Percentiles rank a stretch among this genome's conserved stretches.
These are phyloP conservation scores for Sebastes glaucus DNA, from an alignment of 2,797 vertebrate species.

Conservation along the genomic window DNA sequence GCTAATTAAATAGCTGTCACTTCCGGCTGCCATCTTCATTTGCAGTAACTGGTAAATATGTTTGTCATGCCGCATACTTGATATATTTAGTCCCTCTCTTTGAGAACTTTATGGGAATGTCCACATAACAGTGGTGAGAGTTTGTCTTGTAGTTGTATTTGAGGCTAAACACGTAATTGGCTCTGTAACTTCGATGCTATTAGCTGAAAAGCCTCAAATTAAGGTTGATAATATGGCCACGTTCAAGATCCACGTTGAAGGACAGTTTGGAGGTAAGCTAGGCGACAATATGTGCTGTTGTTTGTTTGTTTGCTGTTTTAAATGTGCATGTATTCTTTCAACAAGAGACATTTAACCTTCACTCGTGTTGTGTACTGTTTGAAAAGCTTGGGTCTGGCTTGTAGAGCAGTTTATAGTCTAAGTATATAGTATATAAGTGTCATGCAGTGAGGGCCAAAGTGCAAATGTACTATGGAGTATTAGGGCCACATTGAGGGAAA, in stretches of 20 bases:
- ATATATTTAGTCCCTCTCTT: background rate
- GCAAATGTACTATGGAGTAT: no score
- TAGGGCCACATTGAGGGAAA: no score
- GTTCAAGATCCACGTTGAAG: background rate
- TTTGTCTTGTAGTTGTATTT: background rate
- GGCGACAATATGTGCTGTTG: background rate
- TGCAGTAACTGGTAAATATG: background rate
- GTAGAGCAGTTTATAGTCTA: no score
- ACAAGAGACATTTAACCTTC: background rate
- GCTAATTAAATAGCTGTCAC: background rate
- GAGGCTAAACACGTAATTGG: background rate
- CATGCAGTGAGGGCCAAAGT: no score
- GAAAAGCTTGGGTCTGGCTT: no score
- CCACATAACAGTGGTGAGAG: background rate
- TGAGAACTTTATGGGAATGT: no score
- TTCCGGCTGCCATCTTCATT: background rate
- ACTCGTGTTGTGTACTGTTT: background rate
- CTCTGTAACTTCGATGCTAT: background rate
- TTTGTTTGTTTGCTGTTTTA: background rate
- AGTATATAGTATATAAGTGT: no score
- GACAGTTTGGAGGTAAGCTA: constrained; percentile 23
- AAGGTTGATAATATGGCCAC: background rate
- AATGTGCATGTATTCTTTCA: background rate
- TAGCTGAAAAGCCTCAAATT: background rate
- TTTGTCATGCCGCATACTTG: accelerated